Evolutionary conservation across 2,888 invertebrate genomes (phyloP), one percentile per base, ranked within the genome.

Genomic region (Andricus quercusramuli): DNA sequence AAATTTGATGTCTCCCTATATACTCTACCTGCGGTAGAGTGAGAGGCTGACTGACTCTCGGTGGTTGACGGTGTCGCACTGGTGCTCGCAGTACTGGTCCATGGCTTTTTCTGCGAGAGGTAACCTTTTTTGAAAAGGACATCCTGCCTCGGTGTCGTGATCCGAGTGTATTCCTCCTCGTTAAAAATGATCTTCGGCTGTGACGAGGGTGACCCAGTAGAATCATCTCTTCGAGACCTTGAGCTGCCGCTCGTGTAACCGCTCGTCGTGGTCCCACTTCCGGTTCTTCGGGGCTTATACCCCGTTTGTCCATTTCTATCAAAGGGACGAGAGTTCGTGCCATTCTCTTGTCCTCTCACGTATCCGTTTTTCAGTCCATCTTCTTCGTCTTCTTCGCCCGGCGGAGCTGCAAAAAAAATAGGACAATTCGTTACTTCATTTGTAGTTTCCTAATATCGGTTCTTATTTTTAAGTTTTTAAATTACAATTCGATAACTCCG

Each of bases 41-140:
- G 92, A 79, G 92, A 92, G 59, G 92, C 92, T 37, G 92, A 93
- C 80, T 92, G 92, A 80, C 92, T 93, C 83, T 92, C 92, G 59
- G 90, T 90, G 47, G 92, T 93, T 64, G 92, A 93, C n/a, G 92
- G 92, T 8, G 92, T 93, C 13, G 91, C 93, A 83, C 93, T 93
- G 70, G 90, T 92, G 82, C 92, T 92, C 9, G 90, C 89, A 56
- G 89, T 91, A 25, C 90, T 88, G 32, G 89, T 84, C 90, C 90
- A 91, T 3, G 91, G 93, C 84, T 94, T 94, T 87, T 94, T 94
- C 86, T 94, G 94, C 86, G 94, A 94, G 85, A 95, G 92, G 92
- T 95, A 95, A 83, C 95, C 95, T 91, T 95, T 95, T 92, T 95
- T 95, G 92, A 96, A 95, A 86, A 96, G 93, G 84, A 96, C 94